These are phyloP conservation scores for Callithrix jacchus DNA, from an alignment of 2,113 vertebrate genomes.

Conservation along the genomic window DNA sequence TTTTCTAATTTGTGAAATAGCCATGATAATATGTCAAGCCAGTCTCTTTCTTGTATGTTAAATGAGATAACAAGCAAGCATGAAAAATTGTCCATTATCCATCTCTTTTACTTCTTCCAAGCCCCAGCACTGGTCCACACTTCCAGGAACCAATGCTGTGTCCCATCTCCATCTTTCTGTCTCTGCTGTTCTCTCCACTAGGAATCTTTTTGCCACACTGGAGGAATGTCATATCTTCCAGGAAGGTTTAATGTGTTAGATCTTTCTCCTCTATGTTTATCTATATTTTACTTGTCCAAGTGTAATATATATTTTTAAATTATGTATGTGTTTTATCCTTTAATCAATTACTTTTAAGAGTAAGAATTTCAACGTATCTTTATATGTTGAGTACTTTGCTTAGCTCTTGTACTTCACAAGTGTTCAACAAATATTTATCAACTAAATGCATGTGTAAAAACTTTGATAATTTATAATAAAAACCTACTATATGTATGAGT, in stretches of 20 bases:
- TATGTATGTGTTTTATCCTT: neutral
- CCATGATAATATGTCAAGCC: neutral
- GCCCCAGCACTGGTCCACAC: rapidly evolving
- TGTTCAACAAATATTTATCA: neutral
- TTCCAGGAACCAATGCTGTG: neutral
- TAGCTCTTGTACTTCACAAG: neutral
- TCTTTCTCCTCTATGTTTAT: neutral
- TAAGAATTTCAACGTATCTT: neutral
- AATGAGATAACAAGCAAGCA: neutral
- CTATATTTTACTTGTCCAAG: neutral
- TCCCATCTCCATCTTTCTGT: neutral
- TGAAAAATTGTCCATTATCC: neutral
- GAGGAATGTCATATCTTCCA: neutral
- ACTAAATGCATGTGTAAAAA: neutral
- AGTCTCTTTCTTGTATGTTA: neutral
- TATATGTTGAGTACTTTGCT: neutral
- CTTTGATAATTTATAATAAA: neutral
- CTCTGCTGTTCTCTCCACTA: neutral
- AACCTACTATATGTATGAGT: neutral
- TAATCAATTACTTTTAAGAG: neutral
- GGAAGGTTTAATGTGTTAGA: neutral
- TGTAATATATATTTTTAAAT: neutral
- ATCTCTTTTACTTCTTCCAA: no score
- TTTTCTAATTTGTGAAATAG: neutral
- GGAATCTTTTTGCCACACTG: neutral